Evolutionary conservation across 2,888 invertebrate species (phyloP).

Genomic region (Argyra leucocephala): DNA sequence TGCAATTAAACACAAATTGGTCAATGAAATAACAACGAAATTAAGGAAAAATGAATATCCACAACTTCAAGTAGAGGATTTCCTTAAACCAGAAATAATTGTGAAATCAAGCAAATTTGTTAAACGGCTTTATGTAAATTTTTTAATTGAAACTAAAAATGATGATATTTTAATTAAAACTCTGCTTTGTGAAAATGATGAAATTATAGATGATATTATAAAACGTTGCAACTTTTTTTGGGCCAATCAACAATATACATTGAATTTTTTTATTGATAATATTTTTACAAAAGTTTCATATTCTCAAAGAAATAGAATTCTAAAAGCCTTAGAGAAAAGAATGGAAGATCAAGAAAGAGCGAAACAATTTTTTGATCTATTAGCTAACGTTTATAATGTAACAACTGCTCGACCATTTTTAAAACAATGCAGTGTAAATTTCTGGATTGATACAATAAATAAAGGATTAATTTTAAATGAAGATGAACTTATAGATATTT

Average conservation of each 20-base stretch:
- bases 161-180: neutral
- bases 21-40: neutral
- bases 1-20: neutral
- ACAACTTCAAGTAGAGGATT: neutral
- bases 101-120: neutral
- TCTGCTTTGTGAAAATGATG: neutral
- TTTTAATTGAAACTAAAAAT: neutral
- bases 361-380: neutral
- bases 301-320: neutral
- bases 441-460: neutral
- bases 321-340: neutral
- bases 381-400: neutral
- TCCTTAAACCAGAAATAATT: neutral
- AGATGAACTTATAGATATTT: neutral
- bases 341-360: neutral
- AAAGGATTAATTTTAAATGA: neutral
- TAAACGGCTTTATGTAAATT: neutral
- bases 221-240: neutral
- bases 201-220: neutral
- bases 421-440: neutral
- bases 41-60: neutral
- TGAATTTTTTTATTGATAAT: neutral
- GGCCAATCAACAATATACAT: neutral
- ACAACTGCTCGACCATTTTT: neutral
- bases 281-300: neutral